phyloP scores from a whole-genome alignment of 23 tunicate species.

The Ciona savignyi region DNA sequence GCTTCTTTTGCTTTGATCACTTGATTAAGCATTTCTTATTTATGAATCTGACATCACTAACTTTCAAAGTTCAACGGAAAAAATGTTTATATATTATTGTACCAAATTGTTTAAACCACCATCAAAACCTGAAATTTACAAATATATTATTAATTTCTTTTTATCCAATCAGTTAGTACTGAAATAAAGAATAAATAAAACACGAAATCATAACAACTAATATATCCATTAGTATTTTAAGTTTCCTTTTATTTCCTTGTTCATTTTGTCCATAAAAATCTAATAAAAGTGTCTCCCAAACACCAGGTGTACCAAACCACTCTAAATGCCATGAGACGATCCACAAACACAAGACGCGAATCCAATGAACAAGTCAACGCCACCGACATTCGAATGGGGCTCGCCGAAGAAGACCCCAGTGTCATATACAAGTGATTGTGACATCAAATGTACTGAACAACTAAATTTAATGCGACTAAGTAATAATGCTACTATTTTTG shows the following conservation, averaged over 20 bases:
- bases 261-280: not conserved
- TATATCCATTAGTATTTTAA: too few species aligned
- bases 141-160: too few species aligned
- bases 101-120: too few species aligned
- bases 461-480: not conserved
- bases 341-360: not conserved
- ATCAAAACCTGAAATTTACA: too few species aligned
- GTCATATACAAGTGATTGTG: constrained; percentile 23
- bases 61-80: too few species aligned
- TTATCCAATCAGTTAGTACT: too few species aligned
- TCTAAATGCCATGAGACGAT: constrained; percentile 35
- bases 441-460: not conserved
- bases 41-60: not conserved
- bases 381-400: constrained; percentile 43
- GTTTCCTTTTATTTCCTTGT: too few species aligned
- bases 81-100: too few species aligned
- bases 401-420: constrained; percentile 62
- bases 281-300: not conserved
- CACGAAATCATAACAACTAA: too few species aligned
- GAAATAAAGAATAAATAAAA: too few species aligned
- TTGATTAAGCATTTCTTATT: not conserved
- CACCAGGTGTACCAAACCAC: constrained; percentile 69
- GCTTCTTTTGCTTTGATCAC: too few species aligned
- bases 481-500: too few species aligned
- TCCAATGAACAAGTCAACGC: constrained; percentile 20